These are phyloP conservation scores for Stigmatopora nigra DNA, from an alignment of 2,113 vertebrate species.

Conservation along the genomic window DNA sequence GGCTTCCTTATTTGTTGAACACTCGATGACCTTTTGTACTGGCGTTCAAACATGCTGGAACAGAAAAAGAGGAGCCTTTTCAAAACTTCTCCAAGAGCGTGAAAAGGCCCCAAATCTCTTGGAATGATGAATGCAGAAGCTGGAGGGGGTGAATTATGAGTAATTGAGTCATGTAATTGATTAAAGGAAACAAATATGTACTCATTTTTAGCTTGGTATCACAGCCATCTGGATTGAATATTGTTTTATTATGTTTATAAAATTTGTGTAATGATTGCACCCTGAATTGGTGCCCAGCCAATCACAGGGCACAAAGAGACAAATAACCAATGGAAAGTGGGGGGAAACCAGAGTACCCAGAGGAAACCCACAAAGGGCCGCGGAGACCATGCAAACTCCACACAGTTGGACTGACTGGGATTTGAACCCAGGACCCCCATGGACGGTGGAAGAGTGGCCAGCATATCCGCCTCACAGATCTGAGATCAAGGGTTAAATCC, in stretches of 20 bases:
- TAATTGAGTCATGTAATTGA: background rate
- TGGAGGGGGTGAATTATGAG: background rate
- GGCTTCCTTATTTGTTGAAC: background rate
- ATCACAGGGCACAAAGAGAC: too few relatives aligned
- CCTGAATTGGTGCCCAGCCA: too few relatives aligned
- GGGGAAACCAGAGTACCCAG: too few relatives aligned
- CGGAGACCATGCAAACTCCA: too few relatives aligned
- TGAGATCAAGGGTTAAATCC: too few relatives aligned
- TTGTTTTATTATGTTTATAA: background rate
- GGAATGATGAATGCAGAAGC: background rate
- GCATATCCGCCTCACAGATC: too few relatives aligned
- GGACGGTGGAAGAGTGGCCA: too few relatives aligned
- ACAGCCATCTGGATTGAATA: background rate
- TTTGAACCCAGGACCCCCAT: too few relatives aligned
- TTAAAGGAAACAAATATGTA: background rate
- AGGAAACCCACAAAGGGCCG: too few relatives aligned
- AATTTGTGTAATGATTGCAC: background rate
- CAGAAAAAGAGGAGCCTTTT: background rate
- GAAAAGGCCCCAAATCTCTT: background rate
- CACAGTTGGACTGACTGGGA: too few relatives aligned
- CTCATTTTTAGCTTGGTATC: background rate
- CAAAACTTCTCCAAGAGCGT: background rate
- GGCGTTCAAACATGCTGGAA: background rate
- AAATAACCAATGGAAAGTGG: too few relatives aligned
- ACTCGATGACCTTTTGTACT: background rate